Percentiles rank a stretch among this genome's conserved stretches.
Evolutionary conservation across 2,797 vertebrate genomes (phyloP).

Genomic region (Phrynocephalus forsythii): DNA sequence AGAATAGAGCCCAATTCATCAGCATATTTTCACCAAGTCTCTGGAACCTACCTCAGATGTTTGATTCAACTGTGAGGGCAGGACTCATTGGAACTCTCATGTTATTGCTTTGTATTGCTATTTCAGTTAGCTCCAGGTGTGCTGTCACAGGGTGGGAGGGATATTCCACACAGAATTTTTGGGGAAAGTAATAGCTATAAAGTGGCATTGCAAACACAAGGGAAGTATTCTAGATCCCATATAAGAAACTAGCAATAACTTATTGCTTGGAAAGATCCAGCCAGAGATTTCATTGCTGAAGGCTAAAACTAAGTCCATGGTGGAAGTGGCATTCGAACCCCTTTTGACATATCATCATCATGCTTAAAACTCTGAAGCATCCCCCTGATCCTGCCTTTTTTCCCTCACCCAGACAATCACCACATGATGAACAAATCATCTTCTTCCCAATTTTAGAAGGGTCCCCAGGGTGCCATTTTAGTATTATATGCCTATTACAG

Average conservation of each 20-base stretch:
- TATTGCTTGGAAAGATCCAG: background rate
- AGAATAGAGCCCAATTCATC: background rate
- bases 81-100: background rate
- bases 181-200: background rate
- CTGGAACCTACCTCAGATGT: no score
- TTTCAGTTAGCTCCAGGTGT: background rate
- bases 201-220: background rate
- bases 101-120: background rate
- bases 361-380: background rate
- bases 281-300: background rate
- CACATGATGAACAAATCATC: background rate
- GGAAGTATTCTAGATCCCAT: background rate
- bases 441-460: background rate
- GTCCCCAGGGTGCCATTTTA: background rate
- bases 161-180: background rate
- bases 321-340: background rate
- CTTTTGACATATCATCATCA: background rate
- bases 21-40: background rate
- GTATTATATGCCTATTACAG: background rate
- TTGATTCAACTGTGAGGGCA: background rate
- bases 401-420: background rate
- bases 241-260: background rate
- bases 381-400: background rate
- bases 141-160: no score
- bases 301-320: background rate